phyloP scores from a whole-genome alignment of 2,113 vertebrate genomes.

The Catharus fuscescens region DNA sequence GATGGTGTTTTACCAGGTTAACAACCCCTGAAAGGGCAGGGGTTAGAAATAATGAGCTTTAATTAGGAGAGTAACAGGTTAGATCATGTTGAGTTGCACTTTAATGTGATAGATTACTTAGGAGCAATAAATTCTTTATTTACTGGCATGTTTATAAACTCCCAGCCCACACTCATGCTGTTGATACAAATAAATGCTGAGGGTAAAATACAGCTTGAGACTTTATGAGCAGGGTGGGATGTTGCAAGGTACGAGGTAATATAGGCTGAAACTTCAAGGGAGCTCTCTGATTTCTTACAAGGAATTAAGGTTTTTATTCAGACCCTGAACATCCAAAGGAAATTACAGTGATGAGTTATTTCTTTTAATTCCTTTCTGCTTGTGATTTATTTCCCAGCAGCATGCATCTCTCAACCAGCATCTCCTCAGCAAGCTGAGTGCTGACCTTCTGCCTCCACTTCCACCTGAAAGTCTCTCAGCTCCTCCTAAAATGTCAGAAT shows the following conservation, averaged over 20 bases:
- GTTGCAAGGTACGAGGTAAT: neutral
- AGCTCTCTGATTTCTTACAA: neutral
- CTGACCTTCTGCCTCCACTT: neutral
- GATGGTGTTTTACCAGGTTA: neutral
- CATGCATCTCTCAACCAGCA: neutral
- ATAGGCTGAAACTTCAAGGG: neutral
- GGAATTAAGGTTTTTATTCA: neutral
- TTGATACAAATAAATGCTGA: neutral
- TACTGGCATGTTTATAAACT: neutral
- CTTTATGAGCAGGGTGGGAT: neutral
- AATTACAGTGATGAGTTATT: neutral
- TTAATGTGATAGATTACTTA: neutral
- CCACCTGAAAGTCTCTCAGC: neutral
- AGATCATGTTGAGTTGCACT: neutral
- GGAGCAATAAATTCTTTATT: neutral
- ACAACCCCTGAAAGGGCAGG: neutral
- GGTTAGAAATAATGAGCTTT: neutral
- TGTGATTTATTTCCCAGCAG: neutral
- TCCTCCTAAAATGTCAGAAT: neutral
- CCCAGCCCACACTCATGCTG: neutral
- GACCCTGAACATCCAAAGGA: neutral
- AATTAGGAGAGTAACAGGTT: neutral
- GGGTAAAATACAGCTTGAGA: neutral
- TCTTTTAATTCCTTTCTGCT: neutral
- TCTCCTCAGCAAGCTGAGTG: neutral